Conservation (phyloP, 1,140 invertebrate species). For the Heliconius himera region DNA sequence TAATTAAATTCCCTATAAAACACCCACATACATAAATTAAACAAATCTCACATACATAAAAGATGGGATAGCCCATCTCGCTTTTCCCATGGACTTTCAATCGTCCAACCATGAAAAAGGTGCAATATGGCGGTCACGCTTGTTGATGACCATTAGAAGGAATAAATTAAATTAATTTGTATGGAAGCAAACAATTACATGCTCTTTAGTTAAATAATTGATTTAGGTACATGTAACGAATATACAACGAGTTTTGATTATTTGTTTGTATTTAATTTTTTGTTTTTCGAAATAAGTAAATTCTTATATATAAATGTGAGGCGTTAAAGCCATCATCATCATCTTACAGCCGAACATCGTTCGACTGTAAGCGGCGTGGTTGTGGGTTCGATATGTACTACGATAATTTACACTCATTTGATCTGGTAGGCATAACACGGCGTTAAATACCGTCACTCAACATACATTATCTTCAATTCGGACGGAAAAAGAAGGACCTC, state of each 20-base stretch:
- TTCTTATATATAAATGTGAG: too few relatives aligned
- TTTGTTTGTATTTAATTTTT: not conserved
- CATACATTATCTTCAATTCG: too few relatives aligned
- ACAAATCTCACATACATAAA: conserved; percentile 14
- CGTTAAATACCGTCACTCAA: too few relatives aligned
- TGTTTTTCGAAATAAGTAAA: too few relatives aligned
- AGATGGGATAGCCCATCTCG: not conserved
- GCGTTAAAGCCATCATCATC: too few relatives aligned
- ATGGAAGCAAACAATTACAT: conserved; percentile 34
- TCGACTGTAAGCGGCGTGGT: too few relatives aligned
- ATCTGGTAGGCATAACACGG: too few relatives aligned
- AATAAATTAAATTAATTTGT: conserved; percentile 43
- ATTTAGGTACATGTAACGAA: not conserved
- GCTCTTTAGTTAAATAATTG: conserved; percentile 28
- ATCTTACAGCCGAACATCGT: too few relatives aligned
- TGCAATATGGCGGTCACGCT: conserved; percentile 64
- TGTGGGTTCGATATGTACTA: too few relatives aligned
- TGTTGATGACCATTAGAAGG: conserved; percentile 46
- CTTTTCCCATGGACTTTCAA: conserved; percentile 47
- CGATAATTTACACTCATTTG: too few relatives aligned
- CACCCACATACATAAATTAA: not conserved
- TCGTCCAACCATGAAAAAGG: conserved; percentile 54
- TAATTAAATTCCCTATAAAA: not conserved
- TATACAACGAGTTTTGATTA: not conserved
- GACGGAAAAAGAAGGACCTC: too few relatives aligned